Base-by-base conservation (phyloP, 2,113 vertebrate genomes). In the Urocynchramus pylzowi region DNA sequence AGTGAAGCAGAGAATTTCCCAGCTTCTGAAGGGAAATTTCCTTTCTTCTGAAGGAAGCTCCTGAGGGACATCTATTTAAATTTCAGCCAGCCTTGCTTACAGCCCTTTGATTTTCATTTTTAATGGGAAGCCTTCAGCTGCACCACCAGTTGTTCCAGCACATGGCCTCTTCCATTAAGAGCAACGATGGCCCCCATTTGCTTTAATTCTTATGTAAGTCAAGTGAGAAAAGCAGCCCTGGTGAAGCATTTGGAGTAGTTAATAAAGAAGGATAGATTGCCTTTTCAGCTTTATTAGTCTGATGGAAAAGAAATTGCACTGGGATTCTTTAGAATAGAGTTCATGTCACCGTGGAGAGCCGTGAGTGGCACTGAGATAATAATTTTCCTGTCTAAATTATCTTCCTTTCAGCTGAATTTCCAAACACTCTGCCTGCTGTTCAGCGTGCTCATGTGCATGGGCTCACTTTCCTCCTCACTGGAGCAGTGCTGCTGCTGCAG, bases 181-280 rank as follows among this genome's bases (percentile, higher is more conserved):
- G 12, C 81, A 85, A 60, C 41, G 37, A 84, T 69, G 65, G 83
- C 71, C 78, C 86, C 44, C 86, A 88, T 92, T 95, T 93, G 91
- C 44, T 89, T 95, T 95, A 86, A 95, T 90, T 92, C 88, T 89
- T 68, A 53, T 11, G 56, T 35, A 90, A 96, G 92, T 95, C 88
- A 94, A 95, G 86, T 90, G 93, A 96, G 92, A 90, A 89, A 96
- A 95, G 49, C 53, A 84, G 84, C 49, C 57, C 41, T 67, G 3
- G 9, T 57, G 90, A 81, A 93, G 84, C 92, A 87, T 90, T 95
- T 79, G 60, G 61, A 90, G 80, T 39, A 73, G 94, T 95, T 96
- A 96, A 96, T 96, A 96, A 95, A 95, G 93, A 94, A 94, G 79
- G 79, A 95, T 94, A 95, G 83, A 94, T 84, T 95, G 92, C 90